Base-by-base conservation (phyloP, 2,797 vertebrate species). In the Myiotriccus ornatus region DNA sequence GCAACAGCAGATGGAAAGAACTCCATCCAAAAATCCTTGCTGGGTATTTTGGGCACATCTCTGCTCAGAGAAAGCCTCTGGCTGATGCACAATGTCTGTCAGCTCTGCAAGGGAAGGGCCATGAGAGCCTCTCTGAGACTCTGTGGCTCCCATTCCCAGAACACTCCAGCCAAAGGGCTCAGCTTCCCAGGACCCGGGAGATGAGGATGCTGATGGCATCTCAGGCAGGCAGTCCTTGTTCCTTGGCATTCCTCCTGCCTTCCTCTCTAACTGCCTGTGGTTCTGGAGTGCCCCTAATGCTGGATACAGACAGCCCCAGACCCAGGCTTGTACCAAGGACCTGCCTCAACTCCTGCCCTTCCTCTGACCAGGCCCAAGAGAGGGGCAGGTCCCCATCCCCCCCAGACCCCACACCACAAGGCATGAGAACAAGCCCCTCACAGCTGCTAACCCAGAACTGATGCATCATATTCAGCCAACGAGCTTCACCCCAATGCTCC, bases 21-120 rank as follows among this genome's bases (percentile, higher is more conserved):
- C 14, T 14, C 65, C 49, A 77, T 56, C 57, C 83, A 70, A 41
- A 85, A 81, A 18, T 2, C 23, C 50, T 35, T 52, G 52, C 80
- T 68, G 85, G 47, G 80, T 88, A 90, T 84, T 92, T 71, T 68
- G 89, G 88, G 76, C 77, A 57, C 92, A 63, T 59, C 79, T 44
- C 53, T 70, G 89, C 70, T 22, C 32, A 18, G 73, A 83, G 85
- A 64, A 68, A 91, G 82, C 69, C 92, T 70, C 89, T 74, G 87
- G 87, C 81, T 81, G 78, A 34, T 14, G 77, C 67, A 18, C 27
- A 43, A 5, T 6, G 60, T 86, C 67, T 84, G 65, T 37, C 94
- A 85, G 94, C 84, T 79, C 89, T 39, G 84, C 85, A 47, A 50
- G 5, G 39, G 37, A 53, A 83, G 71, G 67, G 79, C 88, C 55